Base-by-base conservation (phyloP, 2,888 invertebrate species). In the Euphydryas editha region DNA sequence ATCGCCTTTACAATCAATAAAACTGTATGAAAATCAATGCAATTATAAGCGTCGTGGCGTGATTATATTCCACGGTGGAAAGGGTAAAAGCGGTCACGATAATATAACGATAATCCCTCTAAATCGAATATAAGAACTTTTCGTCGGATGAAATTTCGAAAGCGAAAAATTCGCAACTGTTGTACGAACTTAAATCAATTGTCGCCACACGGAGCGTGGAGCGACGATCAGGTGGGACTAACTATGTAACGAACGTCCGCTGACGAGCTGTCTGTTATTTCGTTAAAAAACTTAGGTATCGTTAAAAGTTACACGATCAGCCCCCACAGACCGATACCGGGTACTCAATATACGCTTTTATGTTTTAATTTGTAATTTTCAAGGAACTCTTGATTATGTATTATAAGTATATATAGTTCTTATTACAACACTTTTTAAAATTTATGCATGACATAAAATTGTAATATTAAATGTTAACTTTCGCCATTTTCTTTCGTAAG, bases 221-320 rank as follows among this genome's bases (percentile, higher is more conserved):
- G 80, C 30, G n/a, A 81, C 81, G 80, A 82, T 81, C 80, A 77
- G 81, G 77, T 78, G 81, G 78, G 78, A 80, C 81, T 86, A 87
- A 87, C 82, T 77, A 75, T 79, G 81, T 87, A 87, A 87, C 66
- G 54, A 63, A 69, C 65, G 77, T 75, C 73, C 79, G 81, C 82
- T 87, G 86, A 79, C 85, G 84, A 78, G 76, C 87, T 90, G 90
- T 90, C 82, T 81, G 86, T 91, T 90, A 92, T 90, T 90, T 86
- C 88, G 87, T 90, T 91, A 90, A 90, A 90, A 91, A 92, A 91
- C 88, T 92, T 88, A 80, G 80, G 78, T 90, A 89, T 91, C 89
- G 90, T 90, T 89, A 90, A 91, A 92, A 92, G 90, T 91, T 92
- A 80, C 76, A 75, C 78, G 83, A 82, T 86, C 85, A 85, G 84